Conservation (phyloP, 2,888 invertebrate species). For the Melipona beecheii region DNA sequence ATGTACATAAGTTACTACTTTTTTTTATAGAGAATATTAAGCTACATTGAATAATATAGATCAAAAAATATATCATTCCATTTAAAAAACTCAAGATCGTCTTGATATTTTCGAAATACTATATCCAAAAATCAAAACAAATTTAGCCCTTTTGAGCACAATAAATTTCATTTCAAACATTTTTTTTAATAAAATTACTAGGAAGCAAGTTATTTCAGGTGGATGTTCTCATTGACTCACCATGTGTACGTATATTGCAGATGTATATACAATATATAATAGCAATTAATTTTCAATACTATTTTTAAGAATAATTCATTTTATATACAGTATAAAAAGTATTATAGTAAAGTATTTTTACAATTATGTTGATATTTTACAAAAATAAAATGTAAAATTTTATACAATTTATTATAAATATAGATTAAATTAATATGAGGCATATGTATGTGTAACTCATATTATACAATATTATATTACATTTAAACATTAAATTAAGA, state of each 20-base stretch:
- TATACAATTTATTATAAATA: slow-evolving; percentile 51
- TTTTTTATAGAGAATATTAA: too few relatives aligned
- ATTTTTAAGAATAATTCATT: slow-evolving; percentile 42
- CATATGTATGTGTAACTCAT: slow-evolving; percentile 13
- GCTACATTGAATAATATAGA: too few relatives aligned
- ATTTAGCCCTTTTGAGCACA: too few relatives aligned
- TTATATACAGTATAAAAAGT: slow-evolving; percentile 60
- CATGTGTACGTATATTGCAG: not conserved
- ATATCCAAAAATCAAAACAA: too few relatives aligned
- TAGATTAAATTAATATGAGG: slow-evolving; percentile 33
- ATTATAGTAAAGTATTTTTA: slow-evolving; percentile 50
- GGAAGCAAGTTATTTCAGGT: too few relatives aligned
- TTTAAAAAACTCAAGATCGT: too few relatives aligned
- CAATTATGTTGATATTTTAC: slow-evolving; percentile 38
- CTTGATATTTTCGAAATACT: too few relatives aligned
- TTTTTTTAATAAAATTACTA: too few relatives aligned
- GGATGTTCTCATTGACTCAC: too few relatives aligned
- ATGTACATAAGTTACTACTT: too few relatives aligned
- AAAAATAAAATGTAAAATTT: slow-evolving; percentile 49
- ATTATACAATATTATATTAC: slow-evolving; percentile 37
- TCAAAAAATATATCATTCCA: too few relatives aligned
- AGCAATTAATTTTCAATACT: slow-evolving; percentile 17
- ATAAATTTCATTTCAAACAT: too few relatives aligned
- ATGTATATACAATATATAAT: slow-evolving; percentile 8
- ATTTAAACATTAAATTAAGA: slow-evolving; percentile 38